Conservation (phyloP, 2,797 vertebrate species). For the Saxicola maurus region DNA sequence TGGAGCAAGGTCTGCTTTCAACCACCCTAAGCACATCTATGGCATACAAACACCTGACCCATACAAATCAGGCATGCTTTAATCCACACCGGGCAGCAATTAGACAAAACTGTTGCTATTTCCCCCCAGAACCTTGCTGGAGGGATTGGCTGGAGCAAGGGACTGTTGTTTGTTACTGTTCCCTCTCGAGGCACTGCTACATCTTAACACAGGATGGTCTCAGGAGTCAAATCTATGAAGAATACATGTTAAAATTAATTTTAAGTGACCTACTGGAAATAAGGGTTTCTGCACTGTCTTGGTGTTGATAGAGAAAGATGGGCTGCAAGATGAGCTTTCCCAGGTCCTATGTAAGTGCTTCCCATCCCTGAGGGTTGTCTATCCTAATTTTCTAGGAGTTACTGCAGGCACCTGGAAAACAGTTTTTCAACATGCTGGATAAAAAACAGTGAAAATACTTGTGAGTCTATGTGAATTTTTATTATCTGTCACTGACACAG, state of each 20-base stretch:
- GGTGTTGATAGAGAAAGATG: background rate
- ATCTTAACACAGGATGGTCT: background rate
- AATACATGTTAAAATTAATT: background rate
- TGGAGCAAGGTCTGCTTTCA: background rate
- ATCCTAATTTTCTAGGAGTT: background rate
- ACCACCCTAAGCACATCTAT: background rate
- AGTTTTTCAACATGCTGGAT: background rate
- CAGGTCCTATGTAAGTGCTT: rapidly evolving
- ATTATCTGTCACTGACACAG: background rate
- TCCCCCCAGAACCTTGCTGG: background rate
- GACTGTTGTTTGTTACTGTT: background rate
- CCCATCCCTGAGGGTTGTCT: background rate
- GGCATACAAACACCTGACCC: background rate
- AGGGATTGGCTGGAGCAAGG: rapidly evolving
- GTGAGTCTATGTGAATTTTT: background rate
- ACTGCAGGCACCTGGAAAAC: background rate
- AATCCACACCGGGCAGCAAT: background rate
- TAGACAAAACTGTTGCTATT: background rate
- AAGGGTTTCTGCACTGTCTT: background rate
- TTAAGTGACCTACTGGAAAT: background rate
- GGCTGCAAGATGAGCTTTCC: background rate
- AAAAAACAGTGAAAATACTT: background rate
- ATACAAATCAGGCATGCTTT: background rate
- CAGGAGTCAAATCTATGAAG: background rate
- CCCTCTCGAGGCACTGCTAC: background rate